Percentiles rank a stretch among this genome's conserved stretches.
These are phyloP conservation scores for Eueides isabella DNA, from an alignment of 1,140 invertebrate species.

Conservation along the genomic window DNA sequence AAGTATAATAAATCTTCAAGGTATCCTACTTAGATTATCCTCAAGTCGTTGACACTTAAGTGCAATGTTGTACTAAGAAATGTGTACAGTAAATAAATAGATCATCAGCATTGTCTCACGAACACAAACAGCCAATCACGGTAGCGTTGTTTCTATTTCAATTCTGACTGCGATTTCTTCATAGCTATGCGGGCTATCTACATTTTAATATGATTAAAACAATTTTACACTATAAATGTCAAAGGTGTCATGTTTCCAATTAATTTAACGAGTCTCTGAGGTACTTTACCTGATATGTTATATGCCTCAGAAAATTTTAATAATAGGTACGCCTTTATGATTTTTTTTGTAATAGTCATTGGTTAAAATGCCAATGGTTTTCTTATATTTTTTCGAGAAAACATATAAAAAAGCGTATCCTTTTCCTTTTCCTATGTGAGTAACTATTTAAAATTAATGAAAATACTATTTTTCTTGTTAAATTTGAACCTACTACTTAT, in stretches of 20 bases:
- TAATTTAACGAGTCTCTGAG: too few relatives aligned
- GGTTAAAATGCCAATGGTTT: too few relatives aligned
- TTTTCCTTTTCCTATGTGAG: too few relatives aligned
- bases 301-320: too few relatives aligned
- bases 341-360: too few relatives aligned
- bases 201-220: slow-evolving; percentile 24
- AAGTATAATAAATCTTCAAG: not conserved
- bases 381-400: too few relatives aligned
- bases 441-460: too few relatives aligned
- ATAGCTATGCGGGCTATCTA: slow-evolving; percentile 37
- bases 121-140: slow-evolving; percentile 32
- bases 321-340: too few relatives aligned
- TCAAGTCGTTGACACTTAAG: not conserved
- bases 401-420: too few relatives aligned
- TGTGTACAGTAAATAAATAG: slow-evolving; percentile 8
- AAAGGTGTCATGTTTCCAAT: not conserved
- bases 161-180: slow-evolving; percentile 53
- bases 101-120: slow-evolving; percentile 40
- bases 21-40: not conserved
- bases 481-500: too few relatives aligned
- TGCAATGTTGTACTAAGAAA: not conserved
- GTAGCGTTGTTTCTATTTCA: slow-evolving; percentile 35
- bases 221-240: not conserved
- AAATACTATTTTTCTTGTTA: too few relatives aligned
- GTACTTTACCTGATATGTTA: too few relatives aligned